phyloP scores from a whole-genome alignment of 92 coral and sea anemone genomes.

The Desmophyllum pertusum region DNA sequence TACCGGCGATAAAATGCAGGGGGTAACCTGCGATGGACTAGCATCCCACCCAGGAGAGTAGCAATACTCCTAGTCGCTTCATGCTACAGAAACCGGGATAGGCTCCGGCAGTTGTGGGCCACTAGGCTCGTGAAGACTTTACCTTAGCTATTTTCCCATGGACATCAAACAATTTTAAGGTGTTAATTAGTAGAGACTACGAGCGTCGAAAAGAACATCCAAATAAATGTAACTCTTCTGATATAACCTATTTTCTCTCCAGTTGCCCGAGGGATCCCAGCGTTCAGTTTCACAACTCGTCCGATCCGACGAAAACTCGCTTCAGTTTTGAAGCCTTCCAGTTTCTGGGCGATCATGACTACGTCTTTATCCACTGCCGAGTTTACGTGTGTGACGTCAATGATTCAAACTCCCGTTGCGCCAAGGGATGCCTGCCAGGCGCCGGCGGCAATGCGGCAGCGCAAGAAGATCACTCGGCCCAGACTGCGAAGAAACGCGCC shows the following conservation, averaged over 20 bases:
- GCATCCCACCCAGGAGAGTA: too few species aligned
- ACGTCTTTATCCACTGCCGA: constrained; percentile 85
- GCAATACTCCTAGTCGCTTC: too few species aligned
- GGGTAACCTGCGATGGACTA: too few species aligned
- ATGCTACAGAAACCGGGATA: too few species aligned
- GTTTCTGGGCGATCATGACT: constrained; percentile 81
- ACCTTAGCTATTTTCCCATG: too few species aligned
- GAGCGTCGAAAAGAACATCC: too few species aligned
- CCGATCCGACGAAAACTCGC: constrained; percentile 65
- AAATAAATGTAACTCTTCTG: neutral
- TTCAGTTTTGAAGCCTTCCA: constrained; percentile 82
- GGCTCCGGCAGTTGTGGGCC: too few species aligned
- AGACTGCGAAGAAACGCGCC: neutral
- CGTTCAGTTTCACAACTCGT: constrained; percentile 71
- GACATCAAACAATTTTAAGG: too few species aligned
- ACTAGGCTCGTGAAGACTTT: too few species aligned
- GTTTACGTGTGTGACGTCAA: constrained; percentile 77
- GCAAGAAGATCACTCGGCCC: constrained; percentile 15
- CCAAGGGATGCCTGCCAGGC: constrained; percentile 54
- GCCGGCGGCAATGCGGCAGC: neutral
- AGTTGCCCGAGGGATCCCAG: constrained; percentile 84
- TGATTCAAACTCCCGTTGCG: constrained; percentile 78
- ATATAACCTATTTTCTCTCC: neutral
- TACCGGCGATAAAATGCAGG: too few species aligned
- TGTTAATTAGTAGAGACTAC: too few species aligned